phyloP scores from a whole-genome alignment of 37 sponge, comb jelly and placozoan genomes.

The Beroe forskalii region DNA sequence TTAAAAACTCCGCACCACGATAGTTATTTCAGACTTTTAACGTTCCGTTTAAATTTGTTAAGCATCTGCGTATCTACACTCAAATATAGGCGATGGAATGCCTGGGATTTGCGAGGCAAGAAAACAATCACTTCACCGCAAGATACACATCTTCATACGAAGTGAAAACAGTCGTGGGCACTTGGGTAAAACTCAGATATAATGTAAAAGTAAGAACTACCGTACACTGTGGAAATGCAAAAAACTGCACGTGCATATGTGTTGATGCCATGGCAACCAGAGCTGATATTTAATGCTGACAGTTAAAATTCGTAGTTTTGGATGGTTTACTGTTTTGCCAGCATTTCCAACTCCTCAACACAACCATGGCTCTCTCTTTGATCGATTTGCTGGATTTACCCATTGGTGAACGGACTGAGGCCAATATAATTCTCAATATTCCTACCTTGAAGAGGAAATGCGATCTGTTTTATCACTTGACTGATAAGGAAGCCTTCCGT shows the following conservation, averaged over 20 bases:
- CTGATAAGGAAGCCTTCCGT: constrained; percentile 1
- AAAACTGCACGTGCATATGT: constrained; percentile 37
- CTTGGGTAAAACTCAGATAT: too few relatives aligned
- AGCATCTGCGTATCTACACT: background rate
- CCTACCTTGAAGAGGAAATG: constrained; percentile 34
- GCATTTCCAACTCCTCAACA: too few relatives aligned
- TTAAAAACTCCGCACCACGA: too few relatives aligned
- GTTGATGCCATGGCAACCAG: background rate
- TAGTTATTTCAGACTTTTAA: background rate
- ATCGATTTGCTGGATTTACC: constrained; percentile 52
- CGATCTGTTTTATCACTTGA: constrained; percentile 46
- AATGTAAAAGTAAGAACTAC: too few relatives aligned
- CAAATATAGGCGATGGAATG: too few relatives aligned
- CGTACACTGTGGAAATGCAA: too few relatives aligned
- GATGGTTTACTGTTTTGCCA: too few relatives aligned
- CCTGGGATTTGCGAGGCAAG: too few relatives aligned
- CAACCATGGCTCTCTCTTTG: constrained; percentile 48
- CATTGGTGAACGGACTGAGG: background rate
- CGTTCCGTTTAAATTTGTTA: background rate
- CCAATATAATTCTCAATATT: constrained; percentile 31
- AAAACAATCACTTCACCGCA: too few relatives aligned
- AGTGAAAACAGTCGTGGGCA: too few relatives aligned
- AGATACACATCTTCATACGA: too few relatives aligned
- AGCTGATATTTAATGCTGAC: background rate
- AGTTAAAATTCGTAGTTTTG: background rate